Base-by-base conservation (phyloP, 1,140 invertebrate species). In the Diorhabda sublineata region DNA sequence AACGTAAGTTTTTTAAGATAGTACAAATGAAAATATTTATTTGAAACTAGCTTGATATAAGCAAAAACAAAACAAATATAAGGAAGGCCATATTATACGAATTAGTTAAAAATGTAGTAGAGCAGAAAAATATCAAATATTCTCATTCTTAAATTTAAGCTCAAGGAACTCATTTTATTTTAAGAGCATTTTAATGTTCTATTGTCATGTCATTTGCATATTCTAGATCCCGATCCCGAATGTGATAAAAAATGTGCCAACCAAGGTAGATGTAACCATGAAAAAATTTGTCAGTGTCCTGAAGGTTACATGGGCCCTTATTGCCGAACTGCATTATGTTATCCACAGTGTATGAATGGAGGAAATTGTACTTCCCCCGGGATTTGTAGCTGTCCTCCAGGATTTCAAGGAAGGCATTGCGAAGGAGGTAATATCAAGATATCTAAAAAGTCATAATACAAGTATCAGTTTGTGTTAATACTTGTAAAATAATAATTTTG, bases 291-390 rank as follows among this genome's bases (percentile, higher is more conserved):
- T 80, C 90, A 93, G 73, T 97, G 94, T 81, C 90, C 90, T 26
- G 91, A 94, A 78, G 94, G 94, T 9, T 96, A 95, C 77, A 90
- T 95, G 85, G 94, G 94, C 5, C 92, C 91, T 70, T 91, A 94
- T 79, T 96, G 94, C 74, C 87, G 91, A 75, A 93, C 90, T 70
- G 93, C 94, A 41, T 84, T 96, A 3, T 97, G 95, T 78, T 96
- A 95, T 84, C 94, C 95, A 52, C 91, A 93, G 77, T 96, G 95
- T 78, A 90, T 95, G 88, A 96, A 96, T 80, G 93, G 93, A 3
- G 95, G 94, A 2, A 93, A 90, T 76, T 96, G 95, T 79, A 92
- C 92, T 43, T 91, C 92, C 8, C 94, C 94, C 6, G 94, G 93
- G 6, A 83, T 91, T 0, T 97, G 94, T 79, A 91, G 89, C 62